Evolutionary conservation across 2,797 vertebrate species (phyloP), one percentile per base, ranked within the genome.

Genomic region (Melanotaenia nigrans): DNA sequence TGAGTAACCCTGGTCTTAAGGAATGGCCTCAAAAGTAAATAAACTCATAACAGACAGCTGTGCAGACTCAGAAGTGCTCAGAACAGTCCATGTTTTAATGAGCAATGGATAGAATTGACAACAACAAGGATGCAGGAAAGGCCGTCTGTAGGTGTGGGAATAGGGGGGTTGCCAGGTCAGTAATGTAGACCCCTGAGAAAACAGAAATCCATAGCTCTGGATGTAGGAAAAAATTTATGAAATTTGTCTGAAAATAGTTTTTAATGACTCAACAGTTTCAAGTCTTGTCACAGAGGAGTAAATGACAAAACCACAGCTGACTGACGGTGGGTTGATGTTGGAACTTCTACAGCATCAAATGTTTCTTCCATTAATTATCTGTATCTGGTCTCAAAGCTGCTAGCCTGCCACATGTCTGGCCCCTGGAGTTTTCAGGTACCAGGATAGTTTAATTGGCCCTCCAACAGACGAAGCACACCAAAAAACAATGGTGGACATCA

Each of bases 381-480:
- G 57, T 28, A 72, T 61, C 49, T 54, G 35, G 71, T 82, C 79
- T 75, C 10, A 68, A 67, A 65, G 45, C 25, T 73, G 72, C 70
- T 74, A 45, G 69, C 73, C 72, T 25, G 45, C 71, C 70, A 75
- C 78, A 82, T 42, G 20, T 81, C 73, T 63, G 71, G 79, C 71
- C 83, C 68, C 73, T 40, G n/a, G 82, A 86, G 82, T 79, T 81
- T 87, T 74, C 56, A 75, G 61, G 83, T 67, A 76, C 85, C 69
- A 77, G 78, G 66, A 75, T 73, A 63, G 71, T 75, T 79, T 94
- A 93, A 94, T 93, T 93, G 87, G 89, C 83, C 87, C 71, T 82
- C 72, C 81, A 78, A 59, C 77, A 73, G 81, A 65, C 85, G 71
- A 75, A 75, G 63, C 73, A 67, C 54, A 71, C 69, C 67, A 53